Conservation (phyloP, 2,888 invertebrate genomes). For the Morinoia aosen region DNA sequence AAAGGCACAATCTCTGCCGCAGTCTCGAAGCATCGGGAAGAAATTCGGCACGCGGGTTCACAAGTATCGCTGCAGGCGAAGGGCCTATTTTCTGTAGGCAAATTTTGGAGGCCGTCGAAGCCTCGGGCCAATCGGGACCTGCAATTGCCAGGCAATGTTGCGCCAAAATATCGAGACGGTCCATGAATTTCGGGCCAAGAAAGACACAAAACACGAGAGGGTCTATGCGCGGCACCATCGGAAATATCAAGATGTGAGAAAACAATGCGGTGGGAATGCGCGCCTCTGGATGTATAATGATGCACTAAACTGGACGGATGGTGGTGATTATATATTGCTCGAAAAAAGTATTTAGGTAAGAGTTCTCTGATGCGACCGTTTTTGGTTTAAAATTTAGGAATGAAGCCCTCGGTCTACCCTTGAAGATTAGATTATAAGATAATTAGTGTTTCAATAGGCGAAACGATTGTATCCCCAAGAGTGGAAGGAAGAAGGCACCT, state of each 20-base stretch:
- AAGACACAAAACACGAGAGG: neutral
- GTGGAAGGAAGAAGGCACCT: no score
- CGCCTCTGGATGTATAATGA: neutral
- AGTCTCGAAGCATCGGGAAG: conserved; percentile 3
- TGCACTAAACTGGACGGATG: neutral
- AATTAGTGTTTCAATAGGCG: no score
- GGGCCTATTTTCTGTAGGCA: neutral
- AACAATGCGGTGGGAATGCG: neutral
- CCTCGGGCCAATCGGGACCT: neutral
- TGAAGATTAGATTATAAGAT: no score
- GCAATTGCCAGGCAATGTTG: conserved; percentile 16
- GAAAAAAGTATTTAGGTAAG: neutral
- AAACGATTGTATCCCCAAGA: no score
- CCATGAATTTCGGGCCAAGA: neutral
- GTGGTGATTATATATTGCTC: neutral
- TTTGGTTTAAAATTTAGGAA: neutral
- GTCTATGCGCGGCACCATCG: neutral
- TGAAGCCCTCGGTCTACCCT: neutral
- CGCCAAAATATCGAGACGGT: neutral
- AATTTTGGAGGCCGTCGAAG: conserved; percentile 15
- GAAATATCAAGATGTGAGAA: neutral
- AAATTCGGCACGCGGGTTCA: neutral
- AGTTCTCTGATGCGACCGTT: neutral
- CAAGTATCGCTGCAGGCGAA: neutral
- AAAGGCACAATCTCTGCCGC: conserved; percentile 3